Base-by-base conservation (phyloP, 2,797 vertebrate species). In the Crax fasciolata region DNA sequence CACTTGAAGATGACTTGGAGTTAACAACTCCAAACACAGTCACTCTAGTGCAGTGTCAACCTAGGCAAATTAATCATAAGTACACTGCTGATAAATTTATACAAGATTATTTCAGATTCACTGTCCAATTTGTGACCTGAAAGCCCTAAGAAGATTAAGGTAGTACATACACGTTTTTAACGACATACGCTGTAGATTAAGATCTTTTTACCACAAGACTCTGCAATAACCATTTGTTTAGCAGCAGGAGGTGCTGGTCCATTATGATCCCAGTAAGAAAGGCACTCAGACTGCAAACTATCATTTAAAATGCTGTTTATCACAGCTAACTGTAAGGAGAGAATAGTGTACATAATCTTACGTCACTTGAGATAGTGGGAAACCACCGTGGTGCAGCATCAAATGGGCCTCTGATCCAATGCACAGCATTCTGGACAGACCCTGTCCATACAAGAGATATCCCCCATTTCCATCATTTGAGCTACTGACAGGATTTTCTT, bases 371-470 rank as follows among this genome's bases (percentile, higher is more conserved):
- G 3, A 3, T 10, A 46, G 8, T 30, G 41, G 57, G 24, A 87
- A 18, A 28, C 11, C 25, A 32, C 3, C 13, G 13, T 32, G 46
- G 14, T 3, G 24, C 2, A 70, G 20, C 46, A 52, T 28, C 3
- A 2, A 48, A 17, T 3, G 5, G 67, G 55, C 54, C 39, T 44
- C 35, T 1, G 2, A 9, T 25, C 25, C 0, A 25, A 0, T 3
- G 3, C 48, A 7, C 32, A 46, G 28, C 70, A 12, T 12, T 15
- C 30, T 27, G 41, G 49, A 27, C 48, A 68, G 43, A 14, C 14
- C 30, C 38, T 5, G 8, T 11, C 25, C 11, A 2, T 28, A 23
- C 46, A 39, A 12, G 27, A 52, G 27, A 20, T 17, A 20, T 49
- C n/a, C 25, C 11, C 18, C 12, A 19, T 49, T 73, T 30, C 41